A percentile compares a stretch with the other conserved stretches of the same genome.
These are phyloP conservation scores for Parnassius smintheus DNA, from an alignment of 2,888 invertebrate species.

Conservation along the genomic window DNA sequence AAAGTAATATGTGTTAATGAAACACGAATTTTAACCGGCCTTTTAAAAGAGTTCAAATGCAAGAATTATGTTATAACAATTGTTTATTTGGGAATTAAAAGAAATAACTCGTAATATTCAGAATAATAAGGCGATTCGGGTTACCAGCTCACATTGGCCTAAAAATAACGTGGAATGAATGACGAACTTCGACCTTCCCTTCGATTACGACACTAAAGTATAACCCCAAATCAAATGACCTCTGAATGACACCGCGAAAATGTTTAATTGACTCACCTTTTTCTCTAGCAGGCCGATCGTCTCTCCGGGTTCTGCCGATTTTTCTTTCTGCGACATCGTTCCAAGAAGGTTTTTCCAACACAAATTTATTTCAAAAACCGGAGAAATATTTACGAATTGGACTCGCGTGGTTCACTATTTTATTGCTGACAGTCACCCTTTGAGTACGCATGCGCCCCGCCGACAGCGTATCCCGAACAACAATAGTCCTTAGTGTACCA, in stretches of 20 bases:
- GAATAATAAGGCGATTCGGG: not conserved
- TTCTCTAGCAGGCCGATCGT: slow-evolving; percentile 64
- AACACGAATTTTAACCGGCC: too few relatives aligned
- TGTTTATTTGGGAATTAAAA: too few relatives aligned
- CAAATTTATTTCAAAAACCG: slow-evolving; percentile 14
- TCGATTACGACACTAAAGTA: slow-evolving; percentile 24
- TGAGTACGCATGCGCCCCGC: slow-evolving; percentile 21
- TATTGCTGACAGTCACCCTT: slow-evolving; percentile 13
- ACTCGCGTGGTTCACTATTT: slow-evolving; percentile 23
- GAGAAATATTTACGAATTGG: slow-evolving; percentile 26
- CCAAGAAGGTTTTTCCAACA: slow-evolving; percentile 12
- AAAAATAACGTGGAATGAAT: not conserved
- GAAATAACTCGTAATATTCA: too few relatives aligned
- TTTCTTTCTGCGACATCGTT: slow-evolving; percentile 54
- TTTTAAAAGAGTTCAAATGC: too few relatives aligned
- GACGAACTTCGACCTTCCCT: slow-evolving; percentile 35
- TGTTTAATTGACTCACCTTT: slow-evolving; percentile 57
- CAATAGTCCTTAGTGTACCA: slow-evolving; percentile 18
- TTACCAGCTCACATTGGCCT: slow-evolving; percentile 7
- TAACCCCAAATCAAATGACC: slow-evolving; percentile 49
- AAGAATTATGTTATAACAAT: too few relatives aligned
- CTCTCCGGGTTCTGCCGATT: slow-evolving; percentile 50
- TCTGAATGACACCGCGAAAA: slow-evolving; percentile 42
- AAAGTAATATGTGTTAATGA: too few relatives aligned
- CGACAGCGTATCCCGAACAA: slow-evolving; percentile 7